phyloP scores from a whole-genome alignment of 2,888 invertebrate species.

The Xestoiulus laeticollis region DNA sequence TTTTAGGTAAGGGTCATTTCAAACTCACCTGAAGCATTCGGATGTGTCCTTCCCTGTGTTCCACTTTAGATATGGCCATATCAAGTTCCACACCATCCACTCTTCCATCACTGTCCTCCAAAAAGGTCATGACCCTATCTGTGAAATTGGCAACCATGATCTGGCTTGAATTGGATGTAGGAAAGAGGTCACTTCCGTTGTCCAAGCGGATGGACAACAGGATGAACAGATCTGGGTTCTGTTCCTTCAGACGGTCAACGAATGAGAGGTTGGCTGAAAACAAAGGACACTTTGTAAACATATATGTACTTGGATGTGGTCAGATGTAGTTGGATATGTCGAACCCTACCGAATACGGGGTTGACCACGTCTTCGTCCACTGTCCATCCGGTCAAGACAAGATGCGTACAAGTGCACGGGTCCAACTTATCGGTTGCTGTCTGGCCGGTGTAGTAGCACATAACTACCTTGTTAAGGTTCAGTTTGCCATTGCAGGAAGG shows the following conservation, averaged over 20 bases:
- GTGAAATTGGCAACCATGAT: background rate
- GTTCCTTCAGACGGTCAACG: constrained; percentile 17
- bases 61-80: background rate
- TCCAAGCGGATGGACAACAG: constrained; percentile 46
- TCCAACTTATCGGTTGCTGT: constrained; percentile 20
- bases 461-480: constrained; percentile 44
- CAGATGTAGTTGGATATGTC: no score
- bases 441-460: constrained; percentile 49
- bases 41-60: constrained; percentile 9
- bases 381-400: constrained; percentile 46
- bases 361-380: constrained; percentile 45
- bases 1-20: no score
- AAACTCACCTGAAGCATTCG: background rate
- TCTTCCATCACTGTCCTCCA: background rate
- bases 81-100: constrained; percentile 50
- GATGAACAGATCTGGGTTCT: constrained; percentile 22
- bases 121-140: background rate
- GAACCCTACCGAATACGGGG: background rate
- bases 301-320: background rate
- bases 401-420: constrained; percentile 51
- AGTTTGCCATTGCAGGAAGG: constrained; percentile 36
- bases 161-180: no score
- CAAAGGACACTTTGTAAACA: no score
- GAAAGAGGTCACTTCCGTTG: background rate
- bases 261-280: constrained; percentile 51